These are phyloP conservation scores for Lasiommata megera DNA, from an alignment of 2,888 invertebrate species.

Conservation along the genomic window DNA sequence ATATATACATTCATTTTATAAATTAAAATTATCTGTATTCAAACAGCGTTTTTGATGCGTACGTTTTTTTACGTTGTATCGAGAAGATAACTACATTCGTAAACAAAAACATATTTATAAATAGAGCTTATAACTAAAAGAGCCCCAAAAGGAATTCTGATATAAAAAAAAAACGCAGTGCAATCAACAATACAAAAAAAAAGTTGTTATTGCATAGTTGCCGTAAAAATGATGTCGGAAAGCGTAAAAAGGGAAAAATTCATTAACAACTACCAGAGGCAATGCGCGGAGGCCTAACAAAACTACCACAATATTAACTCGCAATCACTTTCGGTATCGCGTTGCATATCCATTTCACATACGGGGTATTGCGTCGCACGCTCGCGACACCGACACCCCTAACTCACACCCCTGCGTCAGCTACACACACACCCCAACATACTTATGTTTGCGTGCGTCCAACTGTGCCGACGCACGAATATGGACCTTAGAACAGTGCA, in stretches of 20 bases:
- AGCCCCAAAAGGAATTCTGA: too few relatives aligned
- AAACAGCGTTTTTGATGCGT: too few relatives aligned
- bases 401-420: constrained; percentile 65
- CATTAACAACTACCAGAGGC: constrained; percentile 12
- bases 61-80: too few relatives aligned
- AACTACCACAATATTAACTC: constrained; percentile 29
- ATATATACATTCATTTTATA: too few relatives aligned
- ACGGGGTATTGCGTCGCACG: constrained; percentile 69
- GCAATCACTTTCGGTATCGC: constrained; percentile 67
- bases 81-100: too few relatives aligned
- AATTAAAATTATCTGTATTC: too few relatives aligned
- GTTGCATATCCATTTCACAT: constrained; percentile 76
- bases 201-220: neutral
- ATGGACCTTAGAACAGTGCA: constrained; percentile 37
- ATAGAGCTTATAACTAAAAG: too few relatives aligned
- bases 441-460: constrained; percentile 40
- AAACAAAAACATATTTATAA: too few relatives aligned
- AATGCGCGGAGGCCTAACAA: constrained; percentile 7
- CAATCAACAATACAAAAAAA: too few relatives aligned
- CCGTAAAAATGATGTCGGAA: neutral
- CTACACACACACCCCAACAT: constrained; percentile 67
- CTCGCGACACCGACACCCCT: constrained; percentile 70
- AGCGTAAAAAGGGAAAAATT: constrained; percentile 9
- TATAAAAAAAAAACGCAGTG: neutral
- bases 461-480: constrained; percentile 30